Percentiles rank a stretch among this genome's conserved stretches.
Evolutionary conservation across 92 coral and sea anemone species (phyloP).

Genomic region (Porites divaricata): DNA sequence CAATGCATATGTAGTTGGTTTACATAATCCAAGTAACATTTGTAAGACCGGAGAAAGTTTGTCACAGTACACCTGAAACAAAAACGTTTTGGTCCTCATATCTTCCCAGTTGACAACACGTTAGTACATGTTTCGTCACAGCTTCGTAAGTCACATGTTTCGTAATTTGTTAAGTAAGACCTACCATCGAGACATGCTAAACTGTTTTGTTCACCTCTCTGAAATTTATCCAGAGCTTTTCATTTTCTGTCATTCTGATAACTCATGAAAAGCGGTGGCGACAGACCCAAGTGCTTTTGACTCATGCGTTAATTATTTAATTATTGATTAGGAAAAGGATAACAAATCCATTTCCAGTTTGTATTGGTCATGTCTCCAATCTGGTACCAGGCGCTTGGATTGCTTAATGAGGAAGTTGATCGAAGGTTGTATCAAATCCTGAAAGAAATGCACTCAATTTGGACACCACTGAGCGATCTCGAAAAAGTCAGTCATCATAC

Average conservation of each 20-base stretch:
- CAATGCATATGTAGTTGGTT: neutral
- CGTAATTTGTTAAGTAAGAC: neutral
- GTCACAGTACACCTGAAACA: neutral
- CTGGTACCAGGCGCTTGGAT: neutral
- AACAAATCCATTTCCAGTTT: neutral
- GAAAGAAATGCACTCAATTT: too few species aligned
- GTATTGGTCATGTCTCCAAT: neutral
- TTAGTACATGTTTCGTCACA: too few species aligned
- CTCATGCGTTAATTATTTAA: constrained; percentile 1
- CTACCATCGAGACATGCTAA: too few species aligned
- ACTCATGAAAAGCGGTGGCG: too few species aligned
- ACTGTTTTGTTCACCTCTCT: too few species aligned
- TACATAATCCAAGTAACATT: neutral
- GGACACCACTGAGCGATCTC: neutral
- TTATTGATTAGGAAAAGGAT: neutral
- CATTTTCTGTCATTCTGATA: neutral
- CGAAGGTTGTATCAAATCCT: too few species aligned
- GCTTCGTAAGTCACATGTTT: neutral
- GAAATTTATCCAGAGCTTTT: neutral
- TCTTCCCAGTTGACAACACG: neutral
- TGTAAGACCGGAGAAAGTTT: neutral
- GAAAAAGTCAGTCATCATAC: neutral
- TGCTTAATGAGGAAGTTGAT: too few species aligned
- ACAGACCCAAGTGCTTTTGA: neutral
- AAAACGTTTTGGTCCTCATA: neutral